Conservation (phyloP, 2,888 invertebrate species). For the Marasmarcha lunaedactyla region DNA sequence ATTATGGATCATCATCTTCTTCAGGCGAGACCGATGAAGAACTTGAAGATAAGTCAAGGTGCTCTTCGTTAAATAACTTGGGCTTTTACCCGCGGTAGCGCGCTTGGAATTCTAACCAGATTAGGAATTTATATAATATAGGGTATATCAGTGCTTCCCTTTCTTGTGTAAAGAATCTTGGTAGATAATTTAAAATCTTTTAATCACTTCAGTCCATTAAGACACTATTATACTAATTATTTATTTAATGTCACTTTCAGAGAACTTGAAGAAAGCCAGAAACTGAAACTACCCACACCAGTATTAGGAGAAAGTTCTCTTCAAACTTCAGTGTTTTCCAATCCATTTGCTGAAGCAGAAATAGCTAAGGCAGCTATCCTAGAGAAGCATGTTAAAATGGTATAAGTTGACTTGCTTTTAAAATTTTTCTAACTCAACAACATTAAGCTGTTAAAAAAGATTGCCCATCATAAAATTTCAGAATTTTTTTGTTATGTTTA, state of each 20-base stretch:
- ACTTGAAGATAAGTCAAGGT: slow-evolving; percentile 41
- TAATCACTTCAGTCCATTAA: too few species aligned
- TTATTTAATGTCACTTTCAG: too few species aligned
- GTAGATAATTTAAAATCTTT: too few species aligned
- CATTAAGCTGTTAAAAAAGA: background rate
- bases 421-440: too few species aligned
- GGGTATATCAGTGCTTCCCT: too few species aligned
- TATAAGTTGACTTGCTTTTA: slow-evolving; percentile 69
- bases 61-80: too few species aligned
- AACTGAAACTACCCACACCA: slow-evolving; percentile 73
- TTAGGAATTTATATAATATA: too few species aligned
- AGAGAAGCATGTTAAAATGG: slow-evolving; percentile 95
- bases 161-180: too few species aligned
- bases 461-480: background rate
- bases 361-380: slow-evolving; percentile 86
- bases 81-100: too few species aligned
- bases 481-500: too few species aligned
- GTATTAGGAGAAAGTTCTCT: slow-evolving; percentile 67
- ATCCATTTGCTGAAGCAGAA: slow-evolving; percentile 89
- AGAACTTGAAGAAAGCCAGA: slow-evolving; percentile 19
- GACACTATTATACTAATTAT: too few species aligned
- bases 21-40: slow-evolving; percentile 65
- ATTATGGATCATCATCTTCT: slow-evolving; percentile 68
- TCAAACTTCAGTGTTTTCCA: slow-evolving; percentile 85
- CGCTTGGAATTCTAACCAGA: too few species aligned